Percentiles rank a stretch among this genome's conserved stretches.
Conservation (phyloP, 2,113 vertebrate genomes). For the Elephas maximus region DNA sequence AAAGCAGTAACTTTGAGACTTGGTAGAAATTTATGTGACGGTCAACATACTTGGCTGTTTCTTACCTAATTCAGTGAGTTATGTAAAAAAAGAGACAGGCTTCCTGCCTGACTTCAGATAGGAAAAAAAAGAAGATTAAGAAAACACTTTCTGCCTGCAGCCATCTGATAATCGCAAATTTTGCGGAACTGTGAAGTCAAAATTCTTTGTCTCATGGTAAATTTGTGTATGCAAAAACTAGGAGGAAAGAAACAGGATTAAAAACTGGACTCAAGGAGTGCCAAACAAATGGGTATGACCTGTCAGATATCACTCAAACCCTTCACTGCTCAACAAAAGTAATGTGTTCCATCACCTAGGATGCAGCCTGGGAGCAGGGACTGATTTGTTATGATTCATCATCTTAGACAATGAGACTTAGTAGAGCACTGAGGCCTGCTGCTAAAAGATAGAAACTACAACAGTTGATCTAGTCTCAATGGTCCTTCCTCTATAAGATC, state of each 20-base stretch:
- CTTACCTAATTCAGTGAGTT: slow-evolving; percentile 13
- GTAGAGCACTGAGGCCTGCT: background rate
- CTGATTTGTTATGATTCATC: slow-evolving; percentile 15
- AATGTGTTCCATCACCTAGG: slow-evolving; percentile 41
- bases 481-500: background rate
- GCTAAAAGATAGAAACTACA: background rate
- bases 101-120: background rate
- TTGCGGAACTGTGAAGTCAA: slow-evolving; percentile 63
- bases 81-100: background rate
- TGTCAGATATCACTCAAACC: slow-evolving; percentile 2
- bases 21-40: background rate
- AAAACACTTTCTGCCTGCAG: slow-evolving; percentile 47
- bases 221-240: background rate
- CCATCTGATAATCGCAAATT: slow-evolving; percentile 63
- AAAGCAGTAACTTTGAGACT: background rate
- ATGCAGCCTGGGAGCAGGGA: background rate
- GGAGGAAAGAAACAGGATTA: background rate
- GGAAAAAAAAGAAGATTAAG: slow-evolving; percentile 26
- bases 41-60: no score
- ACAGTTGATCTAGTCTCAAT: background rate
- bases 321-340: background rate
- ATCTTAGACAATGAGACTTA: background rate
- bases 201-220: slow-evolving; percentile 51
- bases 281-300: background rate
- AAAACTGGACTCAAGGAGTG: background rate